Conservation (phyloP, 2,888 invertebrate species). For the Chouioia cunea region DNA sequence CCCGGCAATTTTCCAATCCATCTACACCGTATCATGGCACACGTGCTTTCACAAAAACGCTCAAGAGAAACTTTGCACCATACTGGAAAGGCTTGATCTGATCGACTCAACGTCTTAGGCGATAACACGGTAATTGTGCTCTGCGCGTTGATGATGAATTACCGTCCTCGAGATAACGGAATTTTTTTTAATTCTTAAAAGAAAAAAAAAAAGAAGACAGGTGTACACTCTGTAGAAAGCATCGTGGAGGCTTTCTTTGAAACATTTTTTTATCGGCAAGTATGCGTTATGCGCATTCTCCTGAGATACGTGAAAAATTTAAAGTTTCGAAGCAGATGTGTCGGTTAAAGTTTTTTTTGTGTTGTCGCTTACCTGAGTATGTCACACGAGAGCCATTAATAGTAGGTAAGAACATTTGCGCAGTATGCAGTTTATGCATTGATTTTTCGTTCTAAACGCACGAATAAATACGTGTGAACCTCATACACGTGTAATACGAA, state of each 20-base stretch:
- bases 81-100: conserved; percentile 25
- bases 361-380: conserved; percentile 5
- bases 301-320: conserved; percentile 6
- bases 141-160: conserved; percentile 41
- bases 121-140: conserved; percentile 36
- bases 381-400: conserved; percentile 35
- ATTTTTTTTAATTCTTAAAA: not conserved
- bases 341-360: not conserved
- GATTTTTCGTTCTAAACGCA: conserved; percentile 9
- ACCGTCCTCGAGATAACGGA: conserved; percentile 32
- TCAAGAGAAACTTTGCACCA: conserved; percentile 18
- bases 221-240: conserved; percentile 32
- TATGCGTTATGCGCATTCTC: conserved; percentile 34
- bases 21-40: not conserved
- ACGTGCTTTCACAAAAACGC: conserved; percentile 37
- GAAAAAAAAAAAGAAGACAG: conserved; percentile 4
- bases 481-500: not conserved
- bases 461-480: conserved; percentile 27
- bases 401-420: not conserved
- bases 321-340: not conserved
- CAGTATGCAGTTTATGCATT: not conserved
- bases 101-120: conserved; percentile 5
- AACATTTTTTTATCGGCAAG: conserved; percentile 33
- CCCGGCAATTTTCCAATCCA: conserved; percentile 22
- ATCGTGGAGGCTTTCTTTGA: conserved; percentile 45